Percentiles rank a stretch among this genome's conserved stretches.
Evolutionary conservation across 1,140 invertebrate species (phyloP).

Genomic region (Drosophila sechellia): DNA sequence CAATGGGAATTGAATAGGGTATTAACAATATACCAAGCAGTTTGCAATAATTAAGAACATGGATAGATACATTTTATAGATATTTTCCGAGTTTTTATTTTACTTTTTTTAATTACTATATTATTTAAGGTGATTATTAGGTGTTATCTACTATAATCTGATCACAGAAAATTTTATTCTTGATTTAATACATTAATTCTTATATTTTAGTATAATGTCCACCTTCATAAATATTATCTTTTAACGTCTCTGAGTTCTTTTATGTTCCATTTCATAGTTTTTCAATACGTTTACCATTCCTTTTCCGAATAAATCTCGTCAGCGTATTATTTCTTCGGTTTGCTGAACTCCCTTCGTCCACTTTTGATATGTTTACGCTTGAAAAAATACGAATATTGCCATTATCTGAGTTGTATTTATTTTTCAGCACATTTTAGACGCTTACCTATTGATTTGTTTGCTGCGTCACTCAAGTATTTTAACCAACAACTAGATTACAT

Average conservation of each 20-base stretch:
- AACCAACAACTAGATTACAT: constrained; percentile 11
- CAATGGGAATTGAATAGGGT: constrained; percentile 25
- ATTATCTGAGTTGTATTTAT: constrained; percentile 24
- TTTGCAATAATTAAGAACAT: neutral
- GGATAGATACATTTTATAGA: neutral
- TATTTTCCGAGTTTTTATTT: neutral
- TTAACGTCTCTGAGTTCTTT: too few species aligned
- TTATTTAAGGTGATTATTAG: too few species aligned
- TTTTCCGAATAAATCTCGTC: neutral
- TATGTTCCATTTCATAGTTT: too few species aligned
- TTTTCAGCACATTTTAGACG: constrained; percentile 10
- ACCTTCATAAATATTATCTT: too few species aligned
- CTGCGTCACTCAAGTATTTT: constrained; percentile 11
- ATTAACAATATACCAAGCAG: constrained; percentile 27
- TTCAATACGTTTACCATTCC: neutral
- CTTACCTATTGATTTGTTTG: constrained; percentile 7
- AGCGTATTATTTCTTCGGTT: constrained; percentile 8
- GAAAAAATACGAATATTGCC: constrained; percentile 62
- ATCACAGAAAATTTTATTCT: too few species aligned
- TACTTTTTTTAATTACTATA: too few species aligned
- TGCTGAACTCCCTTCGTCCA: neutral
- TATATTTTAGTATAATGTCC: too few species aligned
- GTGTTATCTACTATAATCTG: too few species aligned
- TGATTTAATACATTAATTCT: neutral
- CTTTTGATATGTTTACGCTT: constrained; percentile 46